Conservation (phyloP, 2,113 vertebrate genomes). For the Rhizomys pruinosus region DNA sequence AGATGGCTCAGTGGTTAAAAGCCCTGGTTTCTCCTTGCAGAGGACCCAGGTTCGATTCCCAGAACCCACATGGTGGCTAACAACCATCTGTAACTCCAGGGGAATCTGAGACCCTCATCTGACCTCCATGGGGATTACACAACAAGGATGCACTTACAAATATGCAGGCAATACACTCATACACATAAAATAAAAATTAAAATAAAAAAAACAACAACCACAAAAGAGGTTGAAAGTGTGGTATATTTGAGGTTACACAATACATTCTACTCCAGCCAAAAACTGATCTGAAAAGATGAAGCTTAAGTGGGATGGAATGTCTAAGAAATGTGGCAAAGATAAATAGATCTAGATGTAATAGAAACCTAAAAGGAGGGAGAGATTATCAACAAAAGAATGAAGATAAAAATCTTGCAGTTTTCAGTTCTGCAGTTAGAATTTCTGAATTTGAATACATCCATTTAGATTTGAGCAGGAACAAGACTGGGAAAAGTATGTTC, state of each 20-base stretch:
- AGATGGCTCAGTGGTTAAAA: too few relatives aligned
- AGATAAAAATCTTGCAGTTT: constrained; percentile 15
- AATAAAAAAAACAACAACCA: neutral
- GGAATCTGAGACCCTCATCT: too few relatives aligned
- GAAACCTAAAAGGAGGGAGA: constrained; percentile 26
- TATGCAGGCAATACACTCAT: too few relatives aligned
- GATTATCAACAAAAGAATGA: neutral
- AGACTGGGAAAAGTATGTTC: neutral
- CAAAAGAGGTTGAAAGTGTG: neutral
- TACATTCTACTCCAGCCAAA: constrained; percentile 5
- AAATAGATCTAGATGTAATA: neutral
- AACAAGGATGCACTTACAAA: too few relatives aligned
- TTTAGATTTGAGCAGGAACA: constrained; percentile 32
- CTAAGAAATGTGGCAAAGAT: neutral
- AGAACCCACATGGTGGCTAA: too few relatives aligned
- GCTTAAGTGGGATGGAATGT: neutral
- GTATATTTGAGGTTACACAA: constrained; percentile 41
- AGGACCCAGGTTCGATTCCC: too few relatives aligned
- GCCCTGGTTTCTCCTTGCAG: too few relatives aligned
- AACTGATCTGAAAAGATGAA: constrained; percentile 8
- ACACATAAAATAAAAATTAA: neutral
- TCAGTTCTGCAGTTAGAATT: constrained; percentile 4
- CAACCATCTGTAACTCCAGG: too few relatives aligned
- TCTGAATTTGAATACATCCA: neutral
- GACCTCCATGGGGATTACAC: too few relatives aligned